A percentile compares a stretch with the other conserved stretches of the same genome.
Conservation (phyloP, 2,797 vertebrate genomes). For the Rallus crepitans region DNA sequence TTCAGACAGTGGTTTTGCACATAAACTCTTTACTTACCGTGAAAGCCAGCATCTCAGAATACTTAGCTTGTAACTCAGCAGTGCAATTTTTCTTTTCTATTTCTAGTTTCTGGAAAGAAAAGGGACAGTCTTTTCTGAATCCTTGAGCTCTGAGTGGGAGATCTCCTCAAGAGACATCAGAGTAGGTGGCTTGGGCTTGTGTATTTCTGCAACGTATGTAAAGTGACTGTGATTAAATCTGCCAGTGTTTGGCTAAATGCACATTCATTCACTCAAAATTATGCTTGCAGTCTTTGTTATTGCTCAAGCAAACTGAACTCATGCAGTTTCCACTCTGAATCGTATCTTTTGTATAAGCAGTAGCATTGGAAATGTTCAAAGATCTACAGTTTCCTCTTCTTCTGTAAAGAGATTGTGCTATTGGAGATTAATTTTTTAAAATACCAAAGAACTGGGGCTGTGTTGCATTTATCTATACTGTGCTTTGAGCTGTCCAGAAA, state of each 20-base stretch:
- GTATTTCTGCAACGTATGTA: conserved; percentile 20
- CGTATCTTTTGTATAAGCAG: neutral
- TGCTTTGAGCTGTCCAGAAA: conserved; percentile 10
- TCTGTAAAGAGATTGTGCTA: neutral
- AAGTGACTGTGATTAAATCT: conserved; percentile 55
- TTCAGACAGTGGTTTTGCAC: neutral
- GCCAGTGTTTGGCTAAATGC: conserved; percentile 17
- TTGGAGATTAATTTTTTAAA: neutral
- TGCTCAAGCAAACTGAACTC: neutral
- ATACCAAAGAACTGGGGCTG: neutral
- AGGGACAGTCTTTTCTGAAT: conserved; percentile 59
- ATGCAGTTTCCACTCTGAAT: neutral
- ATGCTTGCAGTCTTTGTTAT: neutral
- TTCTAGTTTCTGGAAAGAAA: conserved; percentile 42
- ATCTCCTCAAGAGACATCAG: conserved; percentile 59
- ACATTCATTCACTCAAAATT: conserved; percentile 23
- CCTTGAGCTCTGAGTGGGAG: conserved; percentile 63
- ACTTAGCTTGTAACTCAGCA: conserved; percentile 6
- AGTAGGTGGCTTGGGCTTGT: conserved; percentile 67
- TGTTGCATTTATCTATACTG: conserved; percentile 17
- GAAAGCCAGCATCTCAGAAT: neutral
- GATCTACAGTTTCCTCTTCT: neutral
- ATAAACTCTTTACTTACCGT: neutral
- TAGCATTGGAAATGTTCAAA: neutral
- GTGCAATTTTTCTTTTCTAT: conserved; percentile 37